These are phyloP conservation scores for Chinchilla lanigera DNA, from an alignment of 2,113 vertebrate genomes.

Conservation along the genomic window DNA sequence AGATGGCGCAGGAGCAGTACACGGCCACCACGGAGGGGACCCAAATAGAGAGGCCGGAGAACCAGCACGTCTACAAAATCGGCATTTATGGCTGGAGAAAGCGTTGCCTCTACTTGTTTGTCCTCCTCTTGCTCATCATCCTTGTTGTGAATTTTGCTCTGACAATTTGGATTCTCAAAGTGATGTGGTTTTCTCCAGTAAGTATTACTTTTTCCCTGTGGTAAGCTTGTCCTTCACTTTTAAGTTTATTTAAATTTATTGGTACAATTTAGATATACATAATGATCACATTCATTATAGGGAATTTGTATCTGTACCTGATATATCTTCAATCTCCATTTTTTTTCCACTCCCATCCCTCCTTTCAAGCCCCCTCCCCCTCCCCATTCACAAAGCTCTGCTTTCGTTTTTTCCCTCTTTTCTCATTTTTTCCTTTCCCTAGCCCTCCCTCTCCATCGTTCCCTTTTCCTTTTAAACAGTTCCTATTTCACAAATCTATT, in stretches of 20 bases:
- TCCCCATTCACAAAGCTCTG: background rate
- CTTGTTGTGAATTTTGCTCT: slow-evolving; percentile 96
- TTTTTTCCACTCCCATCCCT: background rate
- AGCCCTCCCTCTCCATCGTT: background rate
- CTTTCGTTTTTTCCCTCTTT: background rate
- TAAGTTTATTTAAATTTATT: background rate
- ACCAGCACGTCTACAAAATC: slow-evolving; percentile 92
- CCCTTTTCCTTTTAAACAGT: too few relatives aligned
- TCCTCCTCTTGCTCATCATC: slow-evolving; percentile 94
- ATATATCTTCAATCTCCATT: too few relatives aligned
- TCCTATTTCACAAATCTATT: too few relatives aligned
- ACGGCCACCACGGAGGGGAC: slow-evolving; percentile 90
- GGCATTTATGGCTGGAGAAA: slow-evolving; percentile 99
- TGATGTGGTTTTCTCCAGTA: slow-evolving; percentile 99
- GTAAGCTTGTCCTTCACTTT: background rate
- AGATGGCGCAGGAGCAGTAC: slow-evolving; percentile 98
- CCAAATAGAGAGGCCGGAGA: slow-evolving; percentile 86
- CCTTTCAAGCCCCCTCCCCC: too few relatives aligned
- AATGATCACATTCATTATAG: too few relatives aligned
- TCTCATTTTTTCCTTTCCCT: background rate
- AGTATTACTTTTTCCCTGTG: slow-evolving; percentile 73
- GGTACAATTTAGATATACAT: background rate
- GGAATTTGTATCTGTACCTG: too few relatives aligned
- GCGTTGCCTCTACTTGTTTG: slow-evolving; percentile 97
- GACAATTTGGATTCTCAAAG: slow-evolving; percentile 97